These are phyloP conservation scores for Rhyzopertha dominica DNA, from an alignment of 1,140 invertebrate genomes.

Conservation along the genomic window DNA sequence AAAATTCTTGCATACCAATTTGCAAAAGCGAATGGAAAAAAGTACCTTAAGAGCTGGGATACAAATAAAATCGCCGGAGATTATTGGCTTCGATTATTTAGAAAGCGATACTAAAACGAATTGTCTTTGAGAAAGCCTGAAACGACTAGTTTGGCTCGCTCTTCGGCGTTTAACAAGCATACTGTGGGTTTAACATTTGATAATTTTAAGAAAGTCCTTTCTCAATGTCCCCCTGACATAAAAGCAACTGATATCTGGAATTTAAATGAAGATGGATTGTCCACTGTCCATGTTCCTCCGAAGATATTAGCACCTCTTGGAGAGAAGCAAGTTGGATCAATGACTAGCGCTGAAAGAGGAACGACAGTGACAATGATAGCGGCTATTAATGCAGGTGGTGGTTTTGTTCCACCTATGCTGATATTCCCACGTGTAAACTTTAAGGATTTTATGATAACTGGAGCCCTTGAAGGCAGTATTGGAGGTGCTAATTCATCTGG, in stretches of 20 bases:
- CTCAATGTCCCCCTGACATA: no score
- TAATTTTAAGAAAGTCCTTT: constrained; percentile 7
- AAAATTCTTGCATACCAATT: constrained; percentile 14
- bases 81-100: constrained; percentile 21
- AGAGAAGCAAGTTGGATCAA: constrained; percentile 35
- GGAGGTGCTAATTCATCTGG: constrained; percentile 21
- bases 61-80: constrained; percentile 14
- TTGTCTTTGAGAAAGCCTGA: constrained; percentile 39
- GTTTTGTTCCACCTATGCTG: constrained; percentile 19
- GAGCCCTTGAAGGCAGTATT: constrained; percentile 33
- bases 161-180: constrained; percentile 34
- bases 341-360: constrained; percentile 39
- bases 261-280: constrained; percentile 37
- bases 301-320: constrained; percentile 31
- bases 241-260: constrained; percentile 33
- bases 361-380: constrained; percentile 30
- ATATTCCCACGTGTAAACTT: constrained; percentile 35
- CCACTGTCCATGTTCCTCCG: constrained; percentile 37
- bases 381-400: constrained; percentile 21
- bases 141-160: constrained; percentile 34
- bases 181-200: constrained; percentile 29
- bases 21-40: no score
- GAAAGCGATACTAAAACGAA: constrained; percentile 11
- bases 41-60: constrained; percentile 5
- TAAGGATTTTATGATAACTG: constrained; percentile 35